phyloP scores from a whole-genome alignment of 92 coral and sea anemone species.

The Epizoanthus fatuus region DNA sequence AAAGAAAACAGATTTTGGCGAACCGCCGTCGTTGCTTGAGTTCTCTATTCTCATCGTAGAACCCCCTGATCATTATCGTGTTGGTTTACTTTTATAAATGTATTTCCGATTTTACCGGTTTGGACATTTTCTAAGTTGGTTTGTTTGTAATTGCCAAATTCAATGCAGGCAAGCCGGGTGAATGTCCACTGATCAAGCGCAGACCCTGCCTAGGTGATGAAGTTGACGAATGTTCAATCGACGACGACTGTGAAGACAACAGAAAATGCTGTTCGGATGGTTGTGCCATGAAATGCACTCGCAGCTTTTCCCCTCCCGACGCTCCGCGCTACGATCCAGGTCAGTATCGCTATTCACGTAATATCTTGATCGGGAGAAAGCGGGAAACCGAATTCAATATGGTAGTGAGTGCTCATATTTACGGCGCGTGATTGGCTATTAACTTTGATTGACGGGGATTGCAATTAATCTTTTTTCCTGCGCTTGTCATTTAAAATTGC shows the following conservation, averaged over 20 bases:
- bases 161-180: not conserved
- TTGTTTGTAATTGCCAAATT: not conserved
- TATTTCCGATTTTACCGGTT: no score
- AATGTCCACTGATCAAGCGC: not conserved
- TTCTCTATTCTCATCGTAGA: no score
- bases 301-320: not conserved
- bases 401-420: not conserved
- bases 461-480: not conserved
- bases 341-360: not conserved
- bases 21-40: no score
- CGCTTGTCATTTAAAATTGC: not conserved
- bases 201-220: not conserved
- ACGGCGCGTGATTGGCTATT: not conserved
- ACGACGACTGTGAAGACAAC: not conserved
- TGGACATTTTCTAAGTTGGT: no score
- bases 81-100: no score
- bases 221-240: slow-evolving; percentile 1
- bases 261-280: slow-evolving; percentile 6
- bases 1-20: no score
- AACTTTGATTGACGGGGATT: no score
- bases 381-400: not conserved
- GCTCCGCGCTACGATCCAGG: slow-evolving; percentile 15
- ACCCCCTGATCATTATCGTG: no score
- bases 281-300: not conserved
- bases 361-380: not conserved